Evolutionary conservation across 2,888 invertebrate species (phyloP), one percentile per base, ranked within the genome.

Genomic region (Ditula angustiorana): DNA sequence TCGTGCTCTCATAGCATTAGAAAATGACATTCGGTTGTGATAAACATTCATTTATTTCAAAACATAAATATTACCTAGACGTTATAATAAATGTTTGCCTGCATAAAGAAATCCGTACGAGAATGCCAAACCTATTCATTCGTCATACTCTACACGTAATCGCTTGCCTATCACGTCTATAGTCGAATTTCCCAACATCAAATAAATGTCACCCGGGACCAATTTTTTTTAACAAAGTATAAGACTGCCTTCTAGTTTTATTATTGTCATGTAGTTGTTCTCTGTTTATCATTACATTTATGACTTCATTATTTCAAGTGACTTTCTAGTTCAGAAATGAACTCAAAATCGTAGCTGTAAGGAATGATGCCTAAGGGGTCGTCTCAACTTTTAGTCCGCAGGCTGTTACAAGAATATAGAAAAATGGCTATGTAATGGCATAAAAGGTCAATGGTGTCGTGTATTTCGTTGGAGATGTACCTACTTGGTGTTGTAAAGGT

Each of bases 401-500:
- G n/a, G n/a, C n/a, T 7, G 13, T 26, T n/a, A 41, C 2, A 11
- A 44, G 21, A 24, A 11, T 26, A 2, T 26, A 8, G 7, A 30
- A 24, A 46, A 46, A 10, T 23, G 13, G n/a, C 21, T 7, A 8
- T 41, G 37, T 37, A 33, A 4, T 37, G 30, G 10, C n/a, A 23
- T 10, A 7, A 16, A 35, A 49, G 33, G 10, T 16, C 44, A 46
- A 62, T 37, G 35, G 13, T 28, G 26, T 41, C 41, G 13, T 53
- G 41, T 30, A 37, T 56, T 30, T 37, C 49, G 30, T 3, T 44
- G 11, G n/a, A n/a, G n/a, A n/a, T 10, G 4, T 5, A 1, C 11
- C 19, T 30, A 16, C 19, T 50, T 28, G 37, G 28, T 50, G 16
- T 50, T 24, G 23, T 30, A 49, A 41, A 62, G 56, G 56, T 56